Conservation (phyloP, 23 tunicate species). For the Oikopleura dioica region DNA sequence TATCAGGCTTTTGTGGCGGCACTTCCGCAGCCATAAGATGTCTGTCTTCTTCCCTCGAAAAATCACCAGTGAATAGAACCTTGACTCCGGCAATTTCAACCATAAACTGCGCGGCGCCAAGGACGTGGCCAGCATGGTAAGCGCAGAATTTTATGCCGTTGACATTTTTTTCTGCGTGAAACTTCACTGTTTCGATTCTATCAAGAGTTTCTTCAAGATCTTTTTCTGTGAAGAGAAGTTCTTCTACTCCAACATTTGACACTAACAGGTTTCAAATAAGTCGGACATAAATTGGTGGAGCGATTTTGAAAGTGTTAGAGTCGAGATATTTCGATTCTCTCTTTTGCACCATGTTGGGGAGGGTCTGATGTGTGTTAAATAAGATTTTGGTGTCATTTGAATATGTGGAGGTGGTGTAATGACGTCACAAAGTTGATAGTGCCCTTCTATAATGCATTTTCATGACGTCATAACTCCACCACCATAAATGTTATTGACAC, state of each 20-base stretch:
- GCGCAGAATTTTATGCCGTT: slow-evolving; percentile 93
- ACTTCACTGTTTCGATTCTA: slow-evolving; percentile 79
- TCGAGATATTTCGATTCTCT: no score
- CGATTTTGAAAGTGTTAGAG: no score
- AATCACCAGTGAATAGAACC: slow-evolving; percentile 82
- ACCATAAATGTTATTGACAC: no score
- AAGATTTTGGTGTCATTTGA: no score
- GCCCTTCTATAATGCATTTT: no score
- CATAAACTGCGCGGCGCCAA: slow-evolving; percentile 93
- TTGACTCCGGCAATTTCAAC: slow-evolving; percentile 80
- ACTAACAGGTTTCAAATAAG: background rate
- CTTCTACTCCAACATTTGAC: slow-evolving; percentile 43
- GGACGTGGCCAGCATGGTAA: slow-evolving; percentile 65
- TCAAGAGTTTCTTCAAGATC: slow-evolving; percentile 72
- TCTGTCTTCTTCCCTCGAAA: slow-evolving; percentile 78
- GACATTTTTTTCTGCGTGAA: slow-evolving; percentile 71
- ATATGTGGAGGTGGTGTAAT: no score
- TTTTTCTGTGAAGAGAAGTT: slow-evolving; percentile 66
- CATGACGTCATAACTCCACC: no score
- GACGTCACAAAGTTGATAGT: no score
- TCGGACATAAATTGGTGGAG: no score
- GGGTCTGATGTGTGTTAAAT: no score
- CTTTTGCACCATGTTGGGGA: no score
- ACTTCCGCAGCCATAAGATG: slow-evolving; percentile 98
- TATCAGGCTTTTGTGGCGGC: slow-evolving; percentile 72